Percentiles rank a stretch among this genome's conserved stretches.
phyloP scores from a whole-genome alignment of 2,888 invertebrate genomes.

The Craniophora ligustri region DNA sequence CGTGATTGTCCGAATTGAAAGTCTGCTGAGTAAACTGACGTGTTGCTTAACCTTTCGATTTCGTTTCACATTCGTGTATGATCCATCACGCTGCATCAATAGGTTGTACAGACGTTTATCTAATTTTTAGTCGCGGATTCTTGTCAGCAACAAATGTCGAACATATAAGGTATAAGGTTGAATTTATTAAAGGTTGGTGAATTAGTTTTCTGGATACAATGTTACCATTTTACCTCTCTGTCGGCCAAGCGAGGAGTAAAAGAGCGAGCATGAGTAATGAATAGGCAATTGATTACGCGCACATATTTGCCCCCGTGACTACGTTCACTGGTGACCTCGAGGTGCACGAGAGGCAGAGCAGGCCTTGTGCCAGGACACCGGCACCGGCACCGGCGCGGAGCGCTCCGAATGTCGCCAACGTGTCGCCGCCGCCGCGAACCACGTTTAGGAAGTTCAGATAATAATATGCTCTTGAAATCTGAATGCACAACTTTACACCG shows the following conservation, averaged over 20 bases:
- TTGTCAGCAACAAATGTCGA: slow-evolving; percentile 13
- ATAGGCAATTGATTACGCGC: slow-evolving; percentile 68
- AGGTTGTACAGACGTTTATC: slow-evolving; percentile 13
- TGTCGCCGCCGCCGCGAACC: slow-evolving; percentile 40
- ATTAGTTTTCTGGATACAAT: slow-evolving; percentile 36
- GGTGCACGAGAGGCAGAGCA: slow-evolving; percentile 64
- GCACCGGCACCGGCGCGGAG: too few species aligned
- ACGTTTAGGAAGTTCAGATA: slow-evolving; percentile 55
- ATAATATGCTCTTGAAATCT: slow-evolving; percentile 57
- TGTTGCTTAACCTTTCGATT: slow-evolving; percentile 43
- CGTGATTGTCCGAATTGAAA: slow-evolving; percentile 45
- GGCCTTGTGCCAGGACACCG: slow-evolving; percentile 80
- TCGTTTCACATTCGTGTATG: slow-evolving; percentile 35
- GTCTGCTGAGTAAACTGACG: slow-evolving; percentile 25
- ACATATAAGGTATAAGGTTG: slow-evolving; percentile 10
- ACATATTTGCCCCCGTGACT: slow-evolving; percentile 68
- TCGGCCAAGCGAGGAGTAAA: slow-evolving; percentile 41
- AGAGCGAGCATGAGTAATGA: slow-evolving; percentile 51
- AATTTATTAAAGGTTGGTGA: slow-evolving; percentile 23
- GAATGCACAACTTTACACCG: slow-evolving; percentile 30
- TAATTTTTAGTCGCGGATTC: slow-evolving; percentile 10
- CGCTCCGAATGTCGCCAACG: slow-evolving; percentile 57
- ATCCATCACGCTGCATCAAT: slow-evolving; percentile 27
- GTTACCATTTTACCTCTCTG: slow-evolving; percentile 29
- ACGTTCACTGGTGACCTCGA: slow-evolving; percentile 84